Evolutionary conservation across 2,888 invertebrate genomes (phyloP), one percentile per base, ranked within the genome.

Genomic region (Vanessa cardui): DNA sequence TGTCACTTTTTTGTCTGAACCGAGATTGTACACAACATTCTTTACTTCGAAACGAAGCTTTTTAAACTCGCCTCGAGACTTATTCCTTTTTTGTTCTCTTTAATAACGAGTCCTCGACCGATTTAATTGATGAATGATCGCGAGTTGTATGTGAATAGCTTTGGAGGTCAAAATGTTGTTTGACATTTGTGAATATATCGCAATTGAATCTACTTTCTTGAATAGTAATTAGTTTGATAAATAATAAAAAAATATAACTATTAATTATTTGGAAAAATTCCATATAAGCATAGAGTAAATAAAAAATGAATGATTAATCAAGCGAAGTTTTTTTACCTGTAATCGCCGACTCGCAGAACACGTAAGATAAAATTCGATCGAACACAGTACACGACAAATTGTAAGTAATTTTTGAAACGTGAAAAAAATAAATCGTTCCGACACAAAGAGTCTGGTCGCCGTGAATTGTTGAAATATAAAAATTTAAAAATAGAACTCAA

Each of bases 21-120:
- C 87, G 78, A 91, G 91, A 91, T 91, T 92, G 92, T 92, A 92
- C 91, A 91, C 90, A 90, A 91, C 91, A 92, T 92, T 92, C 92
- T 92, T 92, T 92, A 92, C 92, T 92, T 85, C 91, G 92, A 86
- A 92, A 92, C 88, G 90, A 80, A 88, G 89, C 89, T 92, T 92
- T 92, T 92, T 90, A 87, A 88, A 87, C 87, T 89, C 81, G 84
- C 83, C 79, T 79, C 80, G 78, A 85, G 88, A 88, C 88, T 90
- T 88, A 88, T 89, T 88, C 84, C 85, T 87, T 90, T 89, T 89
- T 89, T 87, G 88, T 88, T 84, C 82, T 77, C 82, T 85, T 88
- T 87, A 88, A 87, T 88, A 88, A 88, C 85, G 86, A 87, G 86
- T 83, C 85, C 83, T 85, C 83, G 84, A 82, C 83, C 82, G 85